Conservation (phyloP, 2,113 vertebrate species). For the Percopsis transmontana region DNA sequence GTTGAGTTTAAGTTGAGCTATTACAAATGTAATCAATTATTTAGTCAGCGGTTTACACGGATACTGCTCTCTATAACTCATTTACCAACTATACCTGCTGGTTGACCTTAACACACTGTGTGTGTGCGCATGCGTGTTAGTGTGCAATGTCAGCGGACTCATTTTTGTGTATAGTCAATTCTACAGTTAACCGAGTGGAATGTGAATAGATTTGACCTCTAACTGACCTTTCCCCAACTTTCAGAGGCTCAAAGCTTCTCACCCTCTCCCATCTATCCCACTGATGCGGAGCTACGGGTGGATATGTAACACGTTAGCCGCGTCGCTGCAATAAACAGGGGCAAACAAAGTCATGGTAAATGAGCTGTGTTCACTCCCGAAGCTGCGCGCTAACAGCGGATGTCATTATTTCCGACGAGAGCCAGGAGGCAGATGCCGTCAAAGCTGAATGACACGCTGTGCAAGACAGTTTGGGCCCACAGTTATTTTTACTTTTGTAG, state of each 20-base stretch:
- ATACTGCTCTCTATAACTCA: conserved; percentile 11
- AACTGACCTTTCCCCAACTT: conserved; percentile 31
- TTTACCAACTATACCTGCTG: conserved; percentile 32
- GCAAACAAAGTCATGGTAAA: conserved; percentile 4
- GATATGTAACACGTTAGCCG: conserved; percentile 34
- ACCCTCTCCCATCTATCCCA: conserved; percentile 5
- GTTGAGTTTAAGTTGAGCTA: no score
- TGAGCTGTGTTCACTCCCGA: neutral
- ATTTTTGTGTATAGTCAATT: conserved; percentile 41
- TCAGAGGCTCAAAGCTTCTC: conserved; percentile 29
- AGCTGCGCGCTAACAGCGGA: no score
- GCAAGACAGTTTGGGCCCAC: no score
- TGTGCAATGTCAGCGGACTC: neutral
- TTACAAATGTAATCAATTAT: no score
- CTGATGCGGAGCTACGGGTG: conserved; percentile 18
- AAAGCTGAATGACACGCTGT: no score
- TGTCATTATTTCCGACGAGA: no score
- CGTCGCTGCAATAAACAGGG: conserved; percentile 10
- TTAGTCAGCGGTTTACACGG: no score
- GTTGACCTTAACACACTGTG: conserved; percentile 35
- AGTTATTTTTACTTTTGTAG: no score
- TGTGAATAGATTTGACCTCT: conserved; percentile 43
- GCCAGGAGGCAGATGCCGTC: no score
- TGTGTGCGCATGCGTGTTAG: neutral
- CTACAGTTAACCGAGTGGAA: conserved; percentile 31